Base-by-base conservation (phyloP, 1,140 invertebrate genomes). In the Chelonus insularis region DNA sequence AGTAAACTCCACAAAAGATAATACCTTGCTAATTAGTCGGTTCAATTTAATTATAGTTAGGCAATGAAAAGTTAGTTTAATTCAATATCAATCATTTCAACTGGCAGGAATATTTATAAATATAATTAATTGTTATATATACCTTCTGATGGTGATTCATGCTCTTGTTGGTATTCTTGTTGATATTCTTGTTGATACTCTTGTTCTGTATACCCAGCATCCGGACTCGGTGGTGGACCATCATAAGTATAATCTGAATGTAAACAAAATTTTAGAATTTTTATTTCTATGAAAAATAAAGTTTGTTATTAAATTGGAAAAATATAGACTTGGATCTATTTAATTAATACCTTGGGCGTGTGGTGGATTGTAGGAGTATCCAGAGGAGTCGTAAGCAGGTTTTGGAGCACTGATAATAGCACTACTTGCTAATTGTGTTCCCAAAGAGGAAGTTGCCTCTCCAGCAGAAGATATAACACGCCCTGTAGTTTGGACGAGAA, bases 391-490 rank as follows among this genome's bases (percentile, higher is more conserved):
- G 45, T 71, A 68, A 4, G 57, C 20, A 1, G 72, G 70, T 47
- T 79, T 74, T 29, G 80, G 76, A 34, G 86, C 81, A 62, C 83
- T 83, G 47, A 89, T 77, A 16, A 89, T 80, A 4, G 90, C 90
- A 47, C 88, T 90, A 51, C 84, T 86, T 11, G 90, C 89, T 55
- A 93, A 86, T 45, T 87, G 85, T 72, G 88, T 89, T 29, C 91
- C 91, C n/a, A 92, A 79, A 54, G 88, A 86, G 29, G 88, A 86
- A 54, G 93, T 87, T 14, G 85, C 87, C 51, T 92, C 89, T 8
- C 91, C 91, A 64, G 88, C 87, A 2, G 82, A 83, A 1, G 83
- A 84, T 58, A 92, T 85, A 18, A 91, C 78, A 73, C 88, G 89
- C 12, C 91, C 91, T 63, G 91, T 86, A 0, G 89, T 87, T 1